These are phyloP conservation scores for Halcyon senegalensis DNA, from an alignment of 2,113 vertebrate genomes.

Conservation along the genomic window DNA sequence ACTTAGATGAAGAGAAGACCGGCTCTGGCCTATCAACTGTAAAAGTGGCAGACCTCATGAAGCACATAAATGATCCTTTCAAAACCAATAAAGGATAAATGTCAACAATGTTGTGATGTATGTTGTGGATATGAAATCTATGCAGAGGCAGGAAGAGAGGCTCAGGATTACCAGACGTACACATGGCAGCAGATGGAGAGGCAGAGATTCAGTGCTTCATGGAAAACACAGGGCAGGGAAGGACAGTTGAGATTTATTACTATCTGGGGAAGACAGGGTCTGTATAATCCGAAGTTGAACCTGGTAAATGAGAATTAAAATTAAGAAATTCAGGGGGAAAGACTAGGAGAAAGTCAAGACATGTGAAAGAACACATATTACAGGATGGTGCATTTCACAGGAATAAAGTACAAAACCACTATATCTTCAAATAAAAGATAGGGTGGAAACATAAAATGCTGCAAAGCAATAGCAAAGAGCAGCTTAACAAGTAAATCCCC, in stretches of 20 bases:
- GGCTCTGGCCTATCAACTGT: neutral
- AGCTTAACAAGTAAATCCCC: neutral
- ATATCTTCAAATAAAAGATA: neutral
- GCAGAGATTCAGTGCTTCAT: neutral
- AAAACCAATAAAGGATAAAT: neutral
- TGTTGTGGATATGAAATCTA: neutral
- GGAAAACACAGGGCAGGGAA: neutral
- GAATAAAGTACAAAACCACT: neutral
- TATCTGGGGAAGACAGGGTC: neutral
- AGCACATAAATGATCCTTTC: neutral
- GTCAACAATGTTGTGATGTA: neutral
- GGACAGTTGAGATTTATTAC: neutral
- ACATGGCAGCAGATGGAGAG: neutral
- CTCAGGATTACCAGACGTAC: neutral
- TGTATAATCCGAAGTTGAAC: neutral
- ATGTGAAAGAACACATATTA: fast-evolving
- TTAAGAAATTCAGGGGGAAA: neutral
- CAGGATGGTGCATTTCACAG: neutral
- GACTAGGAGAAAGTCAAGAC: neutral
- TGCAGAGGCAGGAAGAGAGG: neutral
- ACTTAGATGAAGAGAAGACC: neutral
- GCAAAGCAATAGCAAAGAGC: neutral
- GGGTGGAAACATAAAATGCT: neutral
- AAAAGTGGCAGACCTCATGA: neutral
- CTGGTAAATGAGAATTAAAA: neutral